Base-by-base conservation (phyloP, 2,888 invertebrate species). In the Xylophagus ater region DNA sequence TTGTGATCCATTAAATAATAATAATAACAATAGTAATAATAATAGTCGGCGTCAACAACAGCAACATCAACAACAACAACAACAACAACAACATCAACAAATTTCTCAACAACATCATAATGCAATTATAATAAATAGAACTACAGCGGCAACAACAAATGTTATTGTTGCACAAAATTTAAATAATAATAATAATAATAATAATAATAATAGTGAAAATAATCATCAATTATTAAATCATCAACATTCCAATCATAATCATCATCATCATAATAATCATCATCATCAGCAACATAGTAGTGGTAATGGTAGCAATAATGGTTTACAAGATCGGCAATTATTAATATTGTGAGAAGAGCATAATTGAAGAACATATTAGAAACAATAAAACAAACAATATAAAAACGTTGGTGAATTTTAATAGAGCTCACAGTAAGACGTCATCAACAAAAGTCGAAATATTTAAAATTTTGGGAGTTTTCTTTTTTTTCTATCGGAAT, bases 11-110 rank as follows among this genome's bases (percentile, higher is more conserved):
- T 28, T 33, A 28, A 46, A 43, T 36, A 44, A 42, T 17, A 44
- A 33, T 20, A 40, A 42, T 19, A 45, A 45, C 30, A 45, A 43
- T 29, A 46, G 43, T 35, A 46, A 47, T n/a, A 47, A 44, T 32
- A 48, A 33, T 31, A 14, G 24, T 30, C 17, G 42, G 26, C 17
- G 31, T 36, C 7, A 35, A 34, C 4, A 38, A 34, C 4, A 41
- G 33, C 2, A 24, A n/a, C 2, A 12, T 34, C n/a, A 18, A 10
- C 8, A 21, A 32, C n/a, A n/a, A n/a, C n/a, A n/a, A n/a, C n/a
- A n/a, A n/a, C n/a, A n/a, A n/a, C n/a, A n/a, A n/a, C n/a, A n/a
- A n/a, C n/a, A n/a, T n/a, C n/a, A n/a, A n/a, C n/a, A n/a, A n/a
- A n/a, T n/a, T n/a, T n/a, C n/a, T n/a, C n/a, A n/a, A n/a, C n/a